Percentiles rank a stretch among this genome's conserved stretches.
These are phyloP conservation scores for Rhopalosiphum maidis DNA, from an alignment of 1,140 invertebrate genomes.

Conservation along the genomic window DNA sequence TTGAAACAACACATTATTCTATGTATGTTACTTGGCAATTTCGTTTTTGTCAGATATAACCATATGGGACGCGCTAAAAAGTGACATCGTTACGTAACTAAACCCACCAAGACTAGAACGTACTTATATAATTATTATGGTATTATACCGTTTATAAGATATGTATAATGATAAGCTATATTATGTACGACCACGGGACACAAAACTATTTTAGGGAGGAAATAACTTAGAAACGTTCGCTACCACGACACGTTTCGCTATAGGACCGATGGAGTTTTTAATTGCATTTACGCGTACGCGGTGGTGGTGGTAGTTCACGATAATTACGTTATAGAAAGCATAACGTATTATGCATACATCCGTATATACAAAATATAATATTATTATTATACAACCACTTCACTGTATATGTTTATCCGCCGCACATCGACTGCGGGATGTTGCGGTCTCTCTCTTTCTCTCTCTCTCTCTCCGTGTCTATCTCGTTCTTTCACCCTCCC, in stretches of 20 bases:
- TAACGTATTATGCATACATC: neutral
- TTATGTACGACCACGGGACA: neutral
- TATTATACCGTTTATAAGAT: neutral
- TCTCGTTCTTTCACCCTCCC: neutral
- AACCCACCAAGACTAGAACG: neutral
- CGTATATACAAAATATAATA: neutral
- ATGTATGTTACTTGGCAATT: neutral
- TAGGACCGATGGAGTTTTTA: neutral
- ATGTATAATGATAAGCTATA: neutral
- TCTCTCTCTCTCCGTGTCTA: too few relatives aligned
- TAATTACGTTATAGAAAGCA: conserved; percentile 6
- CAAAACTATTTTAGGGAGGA: neutral
- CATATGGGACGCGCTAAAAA: neutral
- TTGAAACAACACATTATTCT: neutral
- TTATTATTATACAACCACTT: conserved; percentile 8
- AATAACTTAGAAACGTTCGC: neutral
- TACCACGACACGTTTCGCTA: neutral
- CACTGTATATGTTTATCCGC: neutral
- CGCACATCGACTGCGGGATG: neutral
- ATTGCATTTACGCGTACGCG: conserved; percentile 9
- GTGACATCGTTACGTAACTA: neutral
- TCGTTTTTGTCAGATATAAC: neutral
- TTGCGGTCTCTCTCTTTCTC: neutral
- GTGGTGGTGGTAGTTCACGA: neutral
- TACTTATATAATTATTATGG: neutral